These are phyloP conservation scores for Podarcis siculus DNA, from an alignment of 2,797 vertebrate genomes.

Conservation along the genomic window DNA sequence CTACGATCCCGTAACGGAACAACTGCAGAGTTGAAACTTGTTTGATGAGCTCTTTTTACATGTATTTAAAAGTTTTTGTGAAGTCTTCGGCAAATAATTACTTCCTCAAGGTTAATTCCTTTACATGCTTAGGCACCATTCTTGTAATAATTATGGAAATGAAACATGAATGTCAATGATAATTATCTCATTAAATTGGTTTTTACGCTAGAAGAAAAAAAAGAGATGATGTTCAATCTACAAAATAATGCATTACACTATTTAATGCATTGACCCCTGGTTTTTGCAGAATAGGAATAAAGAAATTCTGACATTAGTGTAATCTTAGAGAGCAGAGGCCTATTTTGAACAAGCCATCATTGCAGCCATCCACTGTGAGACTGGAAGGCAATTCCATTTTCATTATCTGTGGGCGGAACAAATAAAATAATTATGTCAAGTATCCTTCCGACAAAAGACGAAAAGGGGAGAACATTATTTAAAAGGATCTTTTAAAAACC, in stretches of 20 bases:
- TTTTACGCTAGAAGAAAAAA: background rate
- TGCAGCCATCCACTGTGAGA: constrained; percentile 11
- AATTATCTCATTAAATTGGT: constrained; percentile 23
- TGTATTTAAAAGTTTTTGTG: background rate
- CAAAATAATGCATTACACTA: constrained; percentile 8
- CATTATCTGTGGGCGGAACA: constrained; percentile 26
- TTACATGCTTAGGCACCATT: background rate
- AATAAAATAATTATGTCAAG: constrained; percentile 28
- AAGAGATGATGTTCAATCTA: rapidly evolving
- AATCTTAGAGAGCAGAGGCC: background rate
- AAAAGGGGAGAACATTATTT: background rate
- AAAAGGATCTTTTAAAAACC: background rate
- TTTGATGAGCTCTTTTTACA: constrained; percentile 10
- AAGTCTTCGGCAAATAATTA: constrained; percentile 20
- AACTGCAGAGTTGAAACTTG: background rate
- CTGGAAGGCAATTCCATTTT: constrained; percentile 13
- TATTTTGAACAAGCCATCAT: background rate
- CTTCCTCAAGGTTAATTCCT: constrained; percentile 25
- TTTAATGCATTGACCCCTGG: background rate
- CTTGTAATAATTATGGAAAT: constrained; percentile 44
- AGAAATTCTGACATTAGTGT: background rate
- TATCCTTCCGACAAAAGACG: background rate
- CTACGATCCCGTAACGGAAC: background rate
- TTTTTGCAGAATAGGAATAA: constrained; percentile 5
- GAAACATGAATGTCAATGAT: constrained; percentile 13